Base-by-base conservation (phyloP, 1,140 invertebrate genomes). In the Amphibalanus amphitrite region DNA sequence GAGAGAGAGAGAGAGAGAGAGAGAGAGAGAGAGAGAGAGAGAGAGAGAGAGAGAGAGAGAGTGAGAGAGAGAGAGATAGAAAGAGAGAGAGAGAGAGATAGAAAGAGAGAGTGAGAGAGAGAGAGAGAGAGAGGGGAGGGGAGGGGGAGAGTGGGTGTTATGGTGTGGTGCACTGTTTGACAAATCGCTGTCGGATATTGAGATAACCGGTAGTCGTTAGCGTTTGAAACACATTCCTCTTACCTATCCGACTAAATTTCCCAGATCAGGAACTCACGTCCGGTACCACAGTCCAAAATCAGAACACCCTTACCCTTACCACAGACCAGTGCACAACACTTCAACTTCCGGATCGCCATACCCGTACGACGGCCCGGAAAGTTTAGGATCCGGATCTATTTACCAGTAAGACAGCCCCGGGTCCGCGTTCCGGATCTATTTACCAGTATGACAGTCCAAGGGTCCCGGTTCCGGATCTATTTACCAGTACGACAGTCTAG, bases 331-430 rank as follows among this genome's bases (percentile, higher is more conserved):
- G 26, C 86, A 8, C 38, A 6, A 38, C 38, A 6, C 6, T 38
- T 8, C 17, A 6, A 6, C 38, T 17, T 17, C 38, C 38, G 6
- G 6, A 6, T 17, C 38, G 6, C 38, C 17, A 6, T 38, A 6
- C 38, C 38, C 17, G 6, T 17, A 38, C 6, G 17, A 6, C 38
- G 6, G 6, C 38, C 6, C 38, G 17, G 38, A 6, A 6, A 17
- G 6, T 8, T 6, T 17, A 38, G 38, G 6, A 38, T 6, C 38
- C 6, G 38, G 17, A 6, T 6, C 38, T 6, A 6, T 28, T 73
- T 75, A 86, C 85, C 78, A 87, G 87, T 76, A 92, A 87, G 28
- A 92, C 79, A 26, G 86, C n/a, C n/a, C n/a, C n/a, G n/a, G n/a
- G n/a, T n/a, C n/a, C n/a, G n/a, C n/a, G n/a, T n/a, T n/a, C n/a